Percentiles rank a stretch among this genome's conserved stretches.
phyloP scores from a whole-genome alignment of 2,888 invertebrate genomes.

The Hemithea aestivaria region DNA sequence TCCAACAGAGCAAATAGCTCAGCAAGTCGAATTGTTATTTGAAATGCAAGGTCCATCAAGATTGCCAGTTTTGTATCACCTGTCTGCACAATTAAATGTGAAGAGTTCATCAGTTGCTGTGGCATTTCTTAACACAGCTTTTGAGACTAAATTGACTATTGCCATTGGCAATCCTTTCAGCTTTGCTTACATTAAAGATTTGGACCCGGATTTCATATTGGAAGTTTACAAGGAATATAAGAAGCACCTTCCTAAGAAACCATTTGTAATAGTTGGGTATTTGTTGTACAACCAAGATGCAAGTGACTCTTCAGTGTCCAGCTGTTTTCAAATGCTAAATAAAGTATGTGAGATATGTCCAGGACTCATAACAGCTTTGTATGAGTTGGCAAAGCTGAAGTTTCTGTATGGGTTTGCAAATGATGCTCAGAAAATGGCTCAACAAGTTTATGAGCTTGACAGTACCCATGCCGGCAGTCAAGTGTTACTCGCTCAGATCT shows the following conservation, averaged over 20 bases:
- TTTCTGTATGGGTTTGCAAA: conserved; percentile 88
- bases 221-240: conserved; percentile 88
- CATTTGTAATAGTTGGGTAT: conserved; percentile 69
- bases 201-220: conserved; percentile 93
- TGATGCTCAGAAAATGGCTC: conserved; percentile 84
- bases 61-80: conserved; percentile 82
- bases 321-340: conserved; percentile 83
- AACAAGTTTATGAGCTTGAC: conserved; percentile 86
- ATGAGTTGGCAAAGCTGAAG: conserved; percentile 87
- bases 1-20: conserved; percentile 84
- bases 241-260: conserved; percentile 83
- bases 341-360: conserved; percentile 89
- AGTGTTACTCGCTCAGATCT: conserved; percentile 91
- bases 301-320: conserved; percentile 68
- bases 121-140: conserved; percentile 81
- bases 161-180: conserved; percentile 82
- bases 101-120: conserved; percentile 77
- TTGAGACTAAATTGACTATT: conserved; percentile 64
- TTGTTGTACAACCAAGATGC: conserved; percentile 65
- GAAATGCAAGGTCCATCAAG: conserved; percentile 86
- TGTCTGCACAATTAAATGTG: conserved; percentile 82
- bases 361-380: conserved; percentile 83
- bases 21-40: conserved; percentile 91
- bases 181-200: conserved; percentile 83
- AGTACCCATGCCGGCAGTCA: conserved; percentile 91